Base-by-base conservation (phyloP, 1,140 invertebrate genomes). In the Orius insidiosus region DNA sequence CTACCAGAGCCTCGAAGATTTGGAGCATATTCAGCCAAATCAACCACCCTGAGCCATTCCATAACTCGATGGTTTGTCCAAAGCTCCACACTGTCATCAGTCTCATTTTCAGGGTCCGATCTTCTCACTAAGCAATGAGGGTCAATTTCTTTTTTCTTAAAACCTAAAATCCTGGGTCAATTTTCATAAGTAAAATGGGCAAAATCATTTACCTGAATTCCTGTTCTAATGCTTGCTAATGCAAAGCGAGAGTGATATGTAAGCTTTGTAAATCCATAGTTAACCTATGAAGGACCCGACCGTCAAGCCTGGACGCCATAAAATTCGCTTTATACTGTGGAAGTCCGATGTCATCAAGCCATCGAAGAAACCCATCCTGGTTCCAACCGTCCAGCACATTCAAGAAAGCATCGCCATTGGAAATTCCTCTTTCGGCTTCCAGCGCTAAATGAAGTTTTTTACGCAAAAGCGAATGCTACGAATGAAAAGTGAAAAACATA, bases 241-340 rank as follows among this genome's bases (percentile, higher is more conserved):
- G 92, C 44, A 98, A 68, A 49, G 86, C 78, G 50, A 81, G 87
- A 13, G 76, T 76, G 34, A 98, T 80, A 58, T 90, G 85, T 51
- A 98, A 68, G 36, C 74, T 65, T 14, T 67, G 59, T 51, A 86
- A 63, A 64, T 98, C 80, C 49, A 92, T 79, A 2, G 92, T 93
- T 18, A 98, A 67, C 57, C 84, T 74, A 63, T 97, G 85, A 49
- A 99, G 64, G 63, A 93, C 76, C 47, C 88, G 70, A 0, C 89
- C 94, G 68, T 99, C 94, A 15, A 98, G 70, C 55, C 85, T 75
- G 16, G 85, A 85, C 55, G 88, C 80, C 48, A 79, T 68, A 60
- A 98, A 98, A 35, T 78, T 71, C 56, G 95, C 90, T 64, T 97
- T 94, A 64, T 95, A 92, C 59, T 97, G 94, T 3, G 93, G 89